Conservation (phyloP, 1,140 invertebrate genomes). For the Lucilia cuprina region DNA sequence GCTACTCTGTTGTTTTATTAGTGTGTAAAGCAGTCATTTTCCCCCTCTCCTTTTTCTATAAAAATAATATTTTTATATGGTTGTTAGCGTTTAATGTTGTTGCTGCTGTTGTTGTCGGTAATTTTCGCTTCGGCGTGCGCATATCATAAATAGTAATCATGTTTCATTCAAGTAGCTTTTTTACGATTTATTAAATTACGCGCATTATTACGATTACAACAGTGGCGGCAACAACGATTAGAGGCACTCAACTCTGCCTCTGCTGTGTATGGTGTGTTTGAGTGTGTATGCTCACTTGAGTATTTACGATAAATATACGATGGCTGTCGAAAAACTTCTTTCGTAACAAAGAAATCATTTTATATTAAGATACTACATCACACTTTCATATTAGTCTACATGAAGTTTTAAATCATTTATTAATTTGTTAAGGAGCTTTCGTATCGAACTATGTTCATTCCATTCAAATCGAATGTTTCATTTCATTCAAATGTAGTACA, state of each 20-base stretch:
- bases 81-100: neutral
- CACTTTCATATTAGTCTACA: too few species aligned
- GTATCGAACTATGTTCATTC: too few species aligned
- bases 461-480: too few species aligned
- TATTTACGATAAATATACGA: neutral
- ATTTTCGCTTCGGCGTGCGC: constrained; percentile 34
- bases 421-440: too few species aligned
- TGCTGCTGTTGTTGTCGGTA: constrained; percentile 25
- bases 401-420: too few species aligned
- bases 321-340: too few species aligned
- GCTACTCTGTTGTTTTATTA: neutral
- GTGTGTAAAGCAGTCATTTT: neutral
- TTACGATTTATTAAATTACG: constrained; percentile 43
- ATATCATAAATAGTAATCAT: constrained; percentile 43
- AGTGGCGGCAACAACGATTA: constrained; percentile 38
- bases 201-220: constrained; percentile 43
- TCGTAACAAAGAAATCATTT: too few species aligned
- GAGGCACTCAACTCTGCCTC: constrained; percentile 37
- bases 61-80: neutral
- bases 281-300: constrained; percentile 24
- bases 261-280: neutral
- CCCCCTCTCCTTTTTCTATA: too few species aligned
- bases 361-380: too few species aligned
- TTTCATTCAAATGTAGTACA: too few species aligned
- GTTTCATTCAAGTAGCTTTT: constrained; percentile 43